Evolutionary conservation across 2,888 invertebrate genomes (phyloP).

Genomic region (Volucella zonaria): DNA sequence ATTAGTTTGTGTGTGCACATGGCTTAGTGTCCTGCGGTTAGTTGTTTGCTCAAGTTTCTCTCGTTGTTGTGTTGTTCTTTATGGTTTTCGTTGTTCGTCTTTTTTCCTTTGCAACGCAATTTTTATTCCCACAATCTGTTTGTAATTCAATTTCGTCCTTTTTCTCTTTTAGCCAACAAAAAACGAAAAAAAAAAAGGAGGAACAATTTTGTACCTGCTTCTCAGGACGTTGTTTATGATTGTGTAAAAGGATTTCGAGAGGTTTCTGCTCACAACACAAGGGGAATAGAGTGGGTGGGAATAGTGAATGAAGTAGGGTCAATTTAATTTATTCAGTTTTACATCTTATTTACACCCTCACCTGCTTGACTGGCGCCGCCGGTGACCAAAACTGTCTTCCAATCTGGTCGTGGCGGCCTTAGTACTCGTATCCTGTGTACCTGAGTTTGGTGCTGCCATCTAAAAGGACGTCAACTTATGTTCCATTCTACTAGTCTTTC

Average conservation of each 20-base stretch:
- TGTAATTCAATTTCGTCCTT: slow-evolving; percentile 60
- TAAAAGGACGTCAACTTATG: slow-evolving; percentile 63
- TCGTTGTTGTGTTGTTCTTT: slow-evolving; percentile 33
- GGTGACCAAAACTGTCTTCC: slow-evolving; percentile 40
- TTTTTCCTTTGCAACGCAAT: slow-evolving; percentile 42
- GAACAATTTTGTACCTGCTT: slow-evolving; percentile 30
- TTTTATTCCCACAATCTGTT: slow-evolving; percentile 65
- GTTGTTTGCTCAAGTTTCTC: slow-evolving; percentile 59
- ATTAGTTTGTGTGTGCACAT: slow-evolving; percentile 67
- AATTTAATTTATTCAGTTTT: slow-evolving; percentile 67
- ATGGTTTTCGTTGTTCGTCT: slow-evolving; percentile 11
- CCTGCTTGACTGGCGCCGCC: slow-evolving; percentile 8
- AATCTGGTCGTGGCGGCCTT: too few relatives aligned
- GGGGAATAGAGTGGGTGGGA: background rate
- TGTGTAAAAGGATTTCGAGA: slow-evolving; percentile 57
- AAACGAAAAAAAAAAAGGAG: slow-evolving; percentile 22
- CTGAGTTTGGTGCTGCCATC: background rate
- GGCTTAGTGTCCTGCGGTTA: slow-evolving; percentile 70
- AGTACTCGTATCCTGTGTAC: too few relatives aligned
- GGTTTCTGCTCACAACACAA: background rate
- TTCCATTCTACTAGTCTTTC: slow-evolving; percentile 6
- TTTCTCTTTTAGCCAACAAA: background rate
- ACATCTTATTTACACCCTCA: slow-evolving; percentile 61
- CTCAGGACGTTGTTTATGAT: slow-evolving; percentile 47
- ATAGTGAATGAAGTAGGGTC: background rate